Conservation (phyloP, 2,888 invertebrate genomes). For the Thalpophila matura region DNA sequence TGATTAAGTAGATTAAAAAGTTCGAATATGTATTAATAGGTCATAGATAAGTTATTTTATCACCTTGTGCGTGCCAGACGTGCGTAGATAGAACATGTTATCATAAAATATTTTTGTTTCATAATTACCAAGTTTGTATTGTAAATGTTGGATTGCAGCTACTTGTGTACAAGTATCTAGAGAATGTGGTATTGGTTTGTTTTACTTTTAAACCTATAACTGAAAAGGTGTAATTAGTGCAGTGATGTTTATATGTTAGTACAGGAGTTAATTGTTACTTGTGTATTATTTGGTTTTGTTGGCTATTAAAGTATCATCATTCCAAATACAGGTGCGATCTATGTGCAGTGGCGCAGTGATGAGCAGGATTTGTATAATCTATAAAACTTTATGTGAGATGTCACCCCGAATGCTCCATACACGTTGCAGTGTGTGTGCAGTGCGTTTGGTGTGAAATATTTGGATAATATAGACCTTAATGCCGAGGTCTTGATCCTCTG, state of each 20-base stretch:
- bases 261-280: neutral
- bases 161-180: conserved; percentile 41
- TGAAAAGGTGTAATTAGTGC: conserved; percentile 10
- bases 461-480: no score
- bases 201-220: conserved; percentile 4
- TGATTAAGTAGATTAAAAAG: conserved; percentile 40
- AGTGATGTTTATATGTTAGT: conserved; percentile 2
- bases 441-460: no score
- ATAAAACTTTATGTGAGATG: no score
- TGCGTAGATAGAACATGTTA: conserved; percentile 24
- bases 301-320: no score
- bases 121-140: conserved; percentile 5
- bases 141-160: neutral
- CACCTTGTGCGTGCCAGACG: conserved; percentile 30
- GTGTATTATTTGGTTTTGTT: no score
- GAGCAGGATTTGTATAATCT: no score
- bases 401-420: no score
- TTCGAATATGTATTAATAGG: conserved; percentile 57
- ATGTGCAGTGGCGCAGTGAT: no score
- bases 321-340: no score
- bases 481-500: no score
- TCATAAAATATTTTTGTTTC: conserved; percentile 18
- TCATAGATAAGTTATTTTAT: conserved; percentile 60
- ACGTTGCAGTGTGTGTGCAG: no score
- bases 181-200: conserved; percentile 23